phyloP scores from a whole-genome alignment of 2,113 vertebrate genomes.

The Pterocles orientalis region DNA sequence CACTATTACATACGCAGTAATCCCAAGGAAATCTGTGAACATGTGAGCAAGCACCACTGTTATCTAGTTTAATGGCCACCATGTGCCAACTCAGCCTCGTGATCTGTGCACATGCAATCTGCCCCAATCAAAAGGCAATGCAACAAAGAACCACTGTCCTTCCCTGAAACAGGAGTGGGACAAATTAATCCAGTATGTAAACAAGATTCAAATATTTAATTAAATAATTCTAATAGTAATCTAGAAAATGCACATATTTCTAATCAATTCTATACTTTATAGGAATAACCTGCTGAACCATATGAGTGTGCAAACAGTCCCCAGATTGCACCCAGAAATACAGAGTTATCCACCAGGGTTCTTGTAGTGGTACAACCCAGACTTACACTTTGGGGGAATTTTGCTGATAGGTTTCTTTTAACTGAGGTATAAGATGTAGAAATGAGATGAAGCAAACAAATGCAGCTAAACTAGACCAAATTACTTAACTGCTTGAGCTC shows the following conservation, averaged over 20 bases:
- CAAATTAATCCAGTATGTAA: neutral
- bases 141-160: neutral
- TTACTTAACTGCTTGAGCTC: neutral
- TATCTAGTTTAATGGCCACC: neutral
- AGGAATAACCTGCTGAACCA: neutral
- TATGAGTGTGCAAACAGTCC: fast-evolving
- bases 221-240: neutral
- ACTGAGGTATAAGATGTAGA: neutral
- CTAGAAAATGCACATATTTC: neutral
- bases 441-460: neutral
- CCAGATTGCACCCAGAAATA: neutral
- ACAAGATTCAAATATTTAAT: neutral
- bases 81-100: fast-evolving
- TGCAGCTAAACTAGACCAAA: neutral
- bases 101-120: neutral
- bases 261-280: neutral
- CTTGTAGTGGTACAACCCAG: neutral
- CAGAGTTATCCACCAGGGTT: neutral
- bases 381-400: neutral
- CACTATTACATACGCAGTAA: neutral
- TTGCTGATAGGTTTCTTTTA: neutral
- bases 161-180: neutral
- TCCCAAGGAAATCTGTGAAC: neutral
- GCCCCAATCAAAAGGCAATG: neutral
- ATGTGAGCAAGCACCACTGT: neutral